phyloP scores from a whole-genome alignment of 2,797 vertebrate genomes.

The Spheniscus humboldti region DNA sequence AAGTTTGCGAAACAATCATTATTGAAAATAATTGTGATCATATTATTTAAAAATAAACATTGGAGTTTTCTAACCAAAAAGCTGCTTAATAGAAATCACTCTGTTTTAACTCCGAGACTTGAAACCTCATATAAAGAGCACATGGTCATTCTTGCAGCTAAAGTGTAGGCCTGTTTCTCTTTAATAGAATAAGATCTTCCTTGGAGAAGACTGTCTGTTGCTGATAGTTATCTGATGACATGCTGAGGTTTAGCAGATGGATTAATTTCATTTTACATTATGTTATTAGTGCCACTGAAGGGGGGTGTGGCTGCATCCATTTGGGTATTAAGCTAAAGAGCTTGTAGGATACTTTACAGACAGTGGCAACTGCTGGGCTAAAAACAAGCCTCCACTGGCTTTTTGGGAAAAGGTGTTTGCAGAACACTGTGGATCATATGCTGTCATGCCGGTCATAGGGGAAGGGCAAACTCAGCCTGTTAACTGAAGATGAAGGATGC shows the following conservation, averaged over 20 bases:
- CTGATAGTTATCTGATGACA: conserved; percentile 70
- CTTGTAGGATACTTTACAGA: not conserved
- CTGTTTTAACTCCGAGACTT: not conserved
- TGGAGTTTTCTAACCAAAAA: not conserved
- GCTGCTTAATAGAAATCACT: conserved; percentile 10
- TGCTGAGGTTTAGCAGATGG: conserved; percentile 67
- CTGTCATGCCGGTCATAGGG: not conserved
- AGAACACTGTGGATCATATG: not conserved
- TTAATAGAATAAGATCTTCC: conserved; percentile 72
- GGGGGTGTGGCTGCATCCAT: conserved; percentile 2
- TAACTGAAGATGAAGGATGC: not conserved
- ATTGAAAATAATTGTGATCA: not conserved
- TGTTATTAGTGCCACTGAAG: conserved; percentile 20
- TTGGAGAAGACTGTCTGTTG: conserved; percentile 55
- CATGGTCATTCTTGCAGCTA: conserved; percentile 46
- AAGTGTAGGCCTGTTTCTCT: conserved; percentile 58
- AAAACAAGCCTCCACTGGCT: not conserved
- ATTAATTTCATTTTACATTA: conserved; percentile 69
- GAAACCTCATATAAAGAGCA: conserved; percentile 52
- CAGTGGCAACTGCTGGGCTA: not conserved
- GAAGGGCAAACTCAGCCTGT: not conserved
- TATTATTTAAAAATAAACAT: not conserved
- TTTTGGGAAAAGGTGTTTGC: not conserved
- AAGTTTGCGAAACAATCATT: not conserved
- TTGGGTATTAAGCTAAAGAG: not conserved